These are phyloP conservation scores for Carlito syrichta DNA, from an alignment of 2,113 vertebrate genomes.

Conservation along the genomic window DNA sequence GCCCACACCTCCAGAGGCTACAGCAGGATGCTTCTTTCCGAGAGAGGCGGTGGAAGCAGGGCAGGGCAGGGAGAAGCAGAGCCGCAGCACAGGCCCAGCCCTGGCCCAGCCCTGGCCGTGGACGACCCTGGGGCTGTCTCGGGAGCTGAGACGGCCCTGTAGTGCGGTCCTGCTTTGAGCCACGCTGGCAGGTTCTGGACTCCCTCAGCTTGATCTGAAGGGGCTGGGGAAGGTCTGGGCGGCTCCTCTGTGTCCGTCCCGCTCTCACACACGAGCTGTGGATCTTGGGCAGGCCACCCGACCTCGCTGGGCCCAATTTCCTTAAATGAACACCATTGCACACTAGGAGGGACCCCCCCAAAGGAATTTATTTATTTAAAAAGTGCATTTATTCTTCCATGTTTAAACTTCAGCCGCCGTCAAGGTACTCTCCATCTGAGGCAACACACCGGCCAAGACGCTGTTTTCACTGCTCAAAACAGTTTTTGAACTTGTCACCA, in stretches of 20 bases:
- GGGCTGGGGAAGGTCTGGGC: neutral
- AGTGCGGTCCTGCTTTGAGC: neutral
- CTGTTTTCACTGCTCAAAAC: too few relatives aligned
- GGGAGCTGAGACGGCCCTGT: neutral
- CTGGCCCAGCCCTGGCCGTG: neutral
- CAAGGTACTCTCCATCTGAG: too few relatives aligned
- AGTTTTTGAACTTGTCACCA: too few relatives aligned
- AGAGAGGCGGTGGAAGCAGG: neutral
- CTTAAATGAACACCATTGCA: neutral
- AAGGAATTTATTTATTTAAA: too few relatives aligned
- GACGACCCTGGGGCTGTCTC: neutral
- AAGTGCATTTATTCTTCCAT: too few relatives aligned
- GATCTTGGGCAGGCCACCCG: neutral
- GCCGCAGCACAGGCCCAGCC: neutral
- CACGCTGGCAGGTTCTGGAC: neutral
- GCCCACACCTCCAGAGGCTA: accelerated
- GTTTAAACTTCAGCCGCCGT: too few relatives aligned
- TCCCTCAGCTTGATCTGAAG: neutral
- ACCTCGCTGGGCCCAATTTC: neutral
- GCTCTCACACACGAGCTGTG: neutral
- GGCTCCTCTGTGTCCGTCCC: neutral
- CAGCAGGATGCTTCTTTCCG: neutral
- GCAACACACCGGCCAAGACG: too few relatives aligned
- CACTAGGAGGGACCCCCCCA: too few relatives aligned
- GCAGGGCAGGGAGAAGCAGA: neutral